phyloP scores from a whole-genome alignment of 2,888 invertebrate genomes.

The Marasmarcha lunaedactyla region DNA sequence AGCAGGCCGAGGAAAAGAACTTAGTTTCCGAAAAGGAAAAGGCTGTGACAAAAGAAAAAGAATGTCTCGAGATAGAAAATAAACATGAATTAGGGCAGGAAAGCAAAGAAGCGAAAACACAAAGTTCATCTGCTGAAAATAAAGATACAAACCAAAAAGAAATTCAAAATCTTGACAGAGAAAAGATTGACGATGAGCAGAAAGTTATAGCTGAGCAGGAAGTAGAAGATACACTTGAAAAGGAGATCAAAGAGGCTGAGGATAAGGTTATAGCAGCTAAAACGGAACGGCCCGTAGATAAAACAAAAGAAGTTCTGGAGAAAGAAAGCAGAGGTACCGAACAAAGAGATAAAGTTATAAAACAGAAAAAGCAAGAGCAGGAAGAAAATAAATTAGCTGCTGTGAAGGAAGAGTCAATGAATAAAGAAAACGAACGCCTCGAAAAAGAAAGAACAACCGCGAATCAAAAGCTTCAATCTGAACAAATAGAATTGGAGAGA shows the following conservation, averaged over 20 bases:
- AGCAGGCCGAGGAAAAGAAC: conserved; percentile 9
- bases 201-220: neutral
- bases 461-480: too few species aligned
- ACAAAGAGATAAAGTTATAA: neutral
- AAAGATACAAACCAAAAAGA: conserved; percentile 1
- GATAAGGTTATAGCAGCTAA: neutral
- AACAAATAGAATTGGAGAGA: too few species aligned
- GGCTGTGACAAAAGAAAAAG: neutral
- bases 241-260: neutral
- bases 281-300: neutral
- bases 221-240: neutral
- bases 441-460: too few species aligned
- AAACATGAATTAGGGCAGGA: neutral
- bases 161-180: neutral
- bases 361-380: neutral
- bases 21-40: too few species aligned
- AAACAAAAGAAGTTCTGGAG: conserved; percentile 3
- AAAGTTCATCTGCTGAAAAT: neutral
- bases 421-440: too few species aligned
- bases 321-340: conserved; percentile 4
- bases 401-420: too few species aligned
- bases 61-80: neutral
- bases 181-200: neutral
- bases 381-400: neutral
- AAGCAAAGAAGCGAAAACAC: neutral